phyloP scores from a whole-genome alignment of 2,113 vertebrate species.

The Salvelinus alpinus region DNA sequence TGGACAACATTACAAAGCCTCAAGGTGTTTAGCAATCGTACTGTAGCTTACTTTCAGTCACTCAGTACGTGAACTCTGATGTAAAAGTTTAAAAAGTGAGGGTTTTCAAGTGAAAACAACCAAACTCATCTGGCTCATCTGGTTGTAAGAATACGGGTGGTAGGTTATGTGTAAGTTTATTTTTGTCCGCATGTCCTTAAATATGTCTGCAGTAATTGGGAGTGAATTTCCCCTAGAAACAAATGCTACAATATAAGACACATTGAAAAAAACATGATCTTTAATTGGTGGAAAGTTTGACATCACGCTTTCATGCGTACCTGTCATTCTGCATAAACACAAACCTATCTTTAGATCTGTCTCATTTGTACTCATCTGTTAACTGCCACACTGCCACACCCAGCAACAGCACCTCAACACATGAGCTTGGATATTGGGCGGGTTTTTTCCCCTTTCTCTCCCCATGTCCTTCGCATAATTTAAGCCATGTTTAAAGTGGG shows the following conservation, averaged over 20 bases:
- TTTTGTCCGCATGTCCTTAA: too few species aligned
- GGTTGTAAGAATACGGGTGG: too few species aligned
- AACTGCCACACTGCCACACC: neutral
- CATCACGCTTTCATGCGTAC: neutral
- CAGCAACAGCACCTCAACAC: neutral
- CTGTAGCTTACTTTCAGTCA: too few species aligned
- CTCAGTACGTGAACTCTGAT: neutral
- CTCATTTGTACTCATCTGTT: neutral
- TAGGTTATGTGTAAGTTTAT: too few species aligned
- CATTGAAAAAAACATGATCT: neutral
- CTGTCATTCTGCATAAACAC: neutral
- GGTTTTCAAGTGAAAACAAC: too few species aligned
- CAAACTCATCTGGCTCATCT: too few species aligned
- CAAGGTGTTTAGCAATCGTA: too few species aligned
- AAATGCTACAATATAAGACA: neutral
- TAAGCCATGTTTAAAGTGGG: slow-evolving; percentile 9
- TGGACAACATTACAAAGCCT: neutral
- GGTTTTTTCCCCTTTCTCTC: neutral
- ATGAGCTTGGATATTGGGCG: neutral
- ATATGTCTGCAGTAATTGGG: neutral
- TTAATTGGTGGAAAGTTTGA: neutral
- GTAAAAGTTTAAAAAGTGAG: neutral
- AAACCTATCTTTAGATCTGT: neutral
- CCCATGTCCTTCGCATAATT: slow-evolving; percentile 1
- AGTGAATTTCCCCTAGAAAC: neutral